These are phyloP conservation scores for Chironomus tepperi DNA, from an alignment of 1,140 invertebrate genomes.

Conservation along the genomic window DNA sequence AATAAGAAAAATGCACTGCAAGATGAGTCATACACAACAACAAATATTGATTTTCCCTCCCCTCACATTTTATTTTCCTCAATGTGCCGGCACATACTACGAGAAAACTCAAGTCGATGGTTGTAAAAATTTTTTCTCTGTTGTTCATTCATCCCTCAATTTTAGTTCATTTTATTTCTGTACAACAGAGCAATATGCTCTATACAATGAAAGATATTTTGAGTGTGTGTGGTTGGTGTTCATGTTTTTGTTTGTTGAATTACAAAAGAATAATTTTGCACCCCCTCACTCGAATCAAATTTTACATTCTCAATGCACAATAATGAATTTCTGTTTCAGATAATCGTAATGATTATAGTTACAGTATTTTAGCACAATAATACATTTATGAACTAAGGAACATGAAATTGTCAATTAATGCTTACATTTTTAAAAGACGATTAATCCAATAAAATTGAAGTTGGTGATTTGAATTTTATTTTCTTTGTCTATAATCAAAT, in stretches of 20 bases:
- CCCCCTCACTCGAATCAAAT: not conserved
- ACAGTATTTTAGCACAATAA: not conserved
- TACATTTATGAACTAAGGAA: not conserved
- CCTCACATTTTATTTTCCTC: not conserved
- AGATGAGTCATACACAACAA: slow-evolving; percentile 17
- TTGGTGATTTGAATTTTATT: too few species aligned
- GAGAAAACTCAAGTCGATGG: not conserved
- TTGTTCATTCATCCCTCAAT: not conserved
- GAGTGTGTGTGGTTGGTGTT: not conserved
- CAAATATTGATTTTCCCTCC: slow-evolving; percentile 18
- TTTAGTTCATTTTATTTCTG: not conserved
- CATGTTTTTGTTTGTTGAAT: not conserved
- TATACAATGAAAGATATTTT: not conserved
- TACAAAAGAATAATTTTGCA: slow-evolving; percentile 14
- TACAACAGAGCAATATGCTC: slow-evolving; percentile 1
- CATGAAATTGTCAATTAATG: not conserved
- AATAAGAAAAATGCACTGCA: not conserved
- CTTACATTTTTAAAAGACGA: not conserved
- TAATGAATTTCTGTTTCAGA: too few species aligned
- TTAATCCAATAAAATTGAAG: not conserved
- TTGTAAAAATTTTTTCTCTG: not conserved
- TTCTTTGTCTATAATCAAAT: too few species aligned
- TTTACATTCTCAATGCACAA: too few species aligned
- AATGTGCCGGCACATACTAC: not conserved
- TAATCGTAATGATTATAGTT: not conserved